These are phyloP conservation scores for Erpetoichthys calabaricus DNA, from an alignment of 2,797 vertebrate species.

Conservation along the genomic window DNA sequence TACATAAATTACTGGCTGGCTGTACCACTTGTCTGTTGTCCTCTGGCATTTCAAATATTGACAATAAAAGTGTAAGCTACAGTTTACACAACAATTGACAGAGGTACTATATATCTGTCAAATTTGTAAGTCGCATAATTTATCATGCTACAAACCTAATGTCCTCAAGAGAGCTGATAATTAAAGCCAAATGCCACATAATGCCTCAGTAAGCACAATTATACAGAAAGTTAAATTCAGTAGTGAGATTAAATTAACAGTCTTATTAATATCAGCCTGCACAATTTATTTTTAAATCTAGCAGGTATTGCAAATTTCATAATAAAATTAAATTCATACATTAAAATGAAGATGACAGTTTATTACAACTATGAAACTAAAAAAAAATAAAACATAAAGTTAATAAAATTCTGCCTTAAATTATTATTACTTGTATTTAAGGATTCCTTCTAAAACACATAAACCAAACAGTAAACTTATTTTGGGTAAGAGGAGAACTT, in stretches of 20 bases:
- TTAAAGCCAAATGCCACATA: slow-evolving; percentile 39
- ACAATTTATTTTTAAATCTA: slow-evolving; percentile 2
- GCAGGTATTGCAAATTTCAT: slow-evolving; percentile 2
- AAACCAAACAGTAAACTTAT: too few species aligned
- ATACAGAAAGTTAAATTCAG: slow-evolving; percentile 32
- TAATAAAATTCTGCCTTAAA: neutral
- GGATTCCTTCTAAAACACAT: too few species aligned
- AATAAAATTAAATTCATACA: neutral
- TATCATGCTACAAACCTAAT: slow-evolving; percentile 25
- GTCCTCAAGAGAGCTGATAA: slow-evolving; percentile 28
- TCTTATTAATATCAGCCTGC: slow-evolving; percentile 7
- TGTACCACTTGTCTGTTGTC: neutral
- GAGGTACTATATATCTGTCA: slow-evolving; percentile 12
- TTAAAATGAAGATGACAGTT: neutral
- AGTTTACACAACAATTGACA: neutral
- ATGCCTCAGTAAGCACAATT: slow-evolving; percentile 39
- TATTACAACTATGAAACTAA: neutral
- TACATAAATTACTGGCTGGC: too few species aligned
- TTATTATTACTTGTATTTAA: neutral
- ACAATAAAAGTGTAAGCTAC: neutral
- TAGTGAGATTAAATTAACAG: slow-evolving; percentile 27
- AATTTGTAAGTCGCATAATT: slow-evolving; percentile 29
- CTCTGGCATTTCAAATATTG: neutral
- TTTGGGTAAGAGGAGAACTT: too few species aligned
- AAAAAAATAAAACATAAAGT: neutral